phyloP scores from a whole-genome alignment of 2,888 invertebrate genomes.

The Tryphoninae sp. region DNA sequence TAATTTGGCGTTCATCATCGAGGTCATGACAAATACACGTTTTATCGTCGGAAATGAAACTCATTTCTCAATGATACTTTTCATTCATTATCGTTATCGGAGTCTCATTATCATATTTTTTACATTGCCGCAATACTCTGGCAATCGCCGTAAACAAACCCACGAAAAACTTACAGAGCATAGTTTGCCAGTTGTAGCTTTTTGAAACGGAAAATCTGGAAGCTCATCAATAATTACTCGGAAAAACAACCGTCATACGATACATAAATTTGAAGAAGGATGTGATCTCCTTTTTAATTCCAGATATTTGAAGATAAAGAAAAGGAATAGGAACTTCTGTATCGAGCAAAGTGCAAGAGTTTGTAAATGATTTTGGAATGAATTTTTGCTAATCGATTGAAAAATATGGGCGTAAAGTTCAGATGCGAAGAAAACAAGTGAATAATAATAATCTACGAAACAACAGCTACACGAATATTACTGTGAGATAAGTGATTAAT shows the following conservation, averaged over 20 bases:
- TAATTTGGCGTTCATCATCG: constrained; percentile 6
- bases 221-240: background rate
- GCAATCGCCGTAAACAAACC: background rate
- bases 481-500: constrained; percentile 67
- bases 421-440: constrained; percentile 41
- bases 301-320: background rate
- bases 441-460: constrained; percentile 46
- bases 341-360: constrained; percentile 36
- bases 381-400: constrained; percentile 73
- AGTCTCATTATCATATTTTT: background rate
- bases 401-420: constrained; percentile 60
- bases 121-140: background rate
- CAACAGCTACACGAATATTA: constrained; percentile 63
- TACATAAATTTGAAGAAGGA: background rate
- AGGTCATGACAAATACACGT: background rate
- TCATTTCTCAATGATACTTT: constrained; percentile 5
- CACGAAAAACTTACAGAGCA: background rate
- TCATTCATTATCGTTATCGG: background rate
- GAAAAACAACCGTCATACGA: background rate
- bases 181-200: background rate
- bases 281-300: constrained; percentile 13
- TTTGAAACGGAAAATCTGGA: background rate
- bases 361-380: constrained; percentile 70
- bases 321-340: constrained; percentile 1
- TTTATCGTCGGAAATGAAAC: background rate